Conservation (phyloP, 2,888 invertebrate genomes). For the Eristalis arbustorum region DNA sequence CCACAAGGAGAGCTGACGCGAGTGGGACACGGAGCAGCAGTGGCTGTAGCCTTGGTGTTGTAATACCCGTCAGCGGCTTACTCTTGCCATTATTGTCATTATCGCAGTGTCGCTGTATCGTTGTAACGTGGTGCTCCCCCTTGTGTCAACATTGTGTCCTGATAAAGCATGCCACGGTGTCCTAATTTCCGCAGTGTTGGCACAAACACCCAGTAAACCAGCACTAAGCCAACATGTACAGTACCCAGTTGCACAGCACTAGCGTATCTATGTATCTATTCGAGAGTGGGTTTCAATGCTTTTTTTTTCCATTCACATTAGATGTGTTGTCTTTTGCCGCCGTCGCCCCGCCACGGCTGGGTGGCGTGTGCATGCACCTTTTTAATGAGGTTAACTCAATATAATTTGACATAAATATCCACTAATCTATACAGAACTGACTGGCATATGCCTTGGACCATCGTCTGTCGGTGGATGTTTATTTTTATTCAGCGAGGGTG, state of each 20-base stretch:
- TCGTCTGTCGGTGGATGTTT: conserved; percentile 31
- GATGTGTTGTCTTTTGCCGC: neutral
- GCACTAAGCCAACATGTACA: conserved; percentile 41
- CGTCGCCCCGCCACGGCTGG: neutral
- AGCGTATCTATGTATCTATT: conserved; percentile 48
- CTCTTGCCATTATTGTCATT: conserved; percentile 40
- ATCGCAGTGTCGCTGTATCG: conserved; percentile 30
- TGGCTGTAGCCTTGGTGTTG: neutral
- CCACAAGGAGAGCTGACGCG: neutral
- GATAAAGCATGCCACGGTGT: conserved; percentile 45
- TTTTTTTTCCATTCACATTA: conserved; percentile 16
- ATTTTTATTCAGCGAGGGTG: conserved; percentile 15
- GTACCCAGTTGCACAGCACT: conserved; percentile 4
- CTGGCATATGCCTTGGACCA: conserved; percentile 53
- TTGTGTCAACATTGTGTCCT: conserved; percentile 44
- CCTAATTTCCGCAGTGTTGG: conserved; percentile 37
- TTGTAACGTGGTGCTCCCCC: neutral
- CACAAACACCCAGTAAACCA: neutral
- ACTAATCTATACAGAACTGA: conserved; percentile 58
- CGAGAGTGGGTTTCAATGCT: conserved; percentile 49
- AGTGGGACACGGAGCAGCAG: neutral
- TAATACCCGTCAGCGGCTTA: neutral
- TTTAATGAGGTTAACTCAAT: conserved; percentile 70
- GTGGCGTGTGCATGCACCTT: conserved; percentile 1
- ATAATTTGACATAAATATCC: conserved; percentile 69